These are phyloP conservation scores for Plutomurus gul DNA, from an alignment of 1,140 invertebrate genomes.

Conservation along the genomic window DNA sequence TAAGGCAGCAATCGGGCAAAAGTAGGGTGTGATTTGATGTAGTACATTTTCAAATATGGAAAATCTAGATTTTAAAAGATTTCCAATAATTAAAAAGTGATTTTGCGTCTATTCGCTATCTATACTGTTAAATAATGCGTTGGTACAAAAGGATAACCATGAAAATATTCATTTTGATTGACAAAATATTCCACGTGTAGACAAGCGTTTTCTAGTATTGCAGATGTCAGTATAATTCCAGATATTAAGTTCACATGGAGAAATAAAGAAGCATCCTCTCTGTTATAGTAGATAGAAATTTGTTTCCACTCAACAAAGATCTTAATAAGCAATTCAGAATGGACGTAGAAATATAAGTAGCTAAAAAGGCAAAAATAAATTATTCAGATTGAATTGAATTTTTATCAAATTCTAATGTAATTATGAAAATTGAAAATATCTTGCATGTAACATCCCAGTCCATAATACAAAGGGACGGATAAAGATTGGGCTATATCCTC, in stretches of 20 bases:
- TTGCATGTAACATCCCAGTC: not conserved
- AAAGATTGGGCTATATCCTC: not conserved
- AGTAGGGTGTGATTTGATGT: not conserved
- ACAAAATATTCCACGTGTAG: slow-evolving; percentile 31
- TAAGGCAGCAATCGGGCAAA: slow-evolving; percentile 34
- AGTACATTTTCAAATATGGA: slow-evolving; percentile 16
- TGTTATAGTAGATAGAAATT: not conserved
- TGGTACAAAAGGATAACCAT: too few species aligned
- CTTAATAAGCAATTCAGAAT: not conserved
- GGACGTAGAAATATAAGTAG: slow-evolving; percentile 6
- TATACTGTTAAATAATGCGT: too few species aligned
- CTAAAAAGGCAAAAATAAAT: not conserved
- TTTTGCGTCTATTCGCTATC: not conserved
- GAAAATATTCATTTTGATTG: not conserved
- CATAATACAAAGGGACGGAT: not conserved
- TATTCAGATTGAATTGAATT: not conserved
- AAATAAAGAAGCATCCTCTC: not conserved
- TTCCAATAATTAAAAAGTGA: not conserved
- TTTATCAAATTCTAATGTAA: not conserved
- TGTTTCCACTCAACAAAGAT: slow-evolving; percentile 32
- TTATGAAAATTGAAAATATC: not conserved
- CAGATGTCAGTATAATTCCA: not conserved
- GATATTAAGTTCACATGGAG: not conserved
- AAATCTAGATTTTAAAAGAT: not conserved
- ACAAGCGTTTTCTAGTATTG: slow-evolving; percentile 31